Conservation (phyloP, 2,113 vertebrate genomes). For the Ceyx melanurus region DNA sequence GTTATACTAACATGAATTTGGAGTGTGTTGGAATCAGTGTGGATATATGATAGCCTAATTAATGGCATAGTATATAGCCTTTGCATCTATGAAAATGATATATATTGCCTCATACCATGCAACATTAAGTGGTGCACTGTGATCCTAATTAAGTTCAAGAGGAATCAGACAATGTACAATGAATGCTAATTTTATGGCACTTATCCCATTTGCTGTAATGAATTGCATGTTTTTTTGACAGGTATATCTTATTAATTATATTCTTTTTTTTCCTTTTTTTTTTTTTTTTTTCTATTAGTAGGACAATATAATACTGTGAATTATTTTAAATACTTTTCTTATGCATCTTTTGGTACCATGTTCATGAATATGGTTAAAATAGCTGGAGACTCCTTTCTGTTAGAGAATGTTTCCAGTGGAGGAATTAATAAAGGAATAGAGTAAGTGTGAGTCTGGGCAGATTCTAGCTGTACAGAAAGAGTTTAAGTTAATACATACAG, state of each 20-base stretch:
- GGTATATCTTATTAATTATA: background rate
- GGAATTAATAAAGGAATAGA: background rate
- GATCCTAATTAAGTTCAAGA: constrained; percentile 6
- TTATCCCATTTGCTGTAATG: constrained; percentile 7
- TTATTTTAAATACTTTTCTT: background rate
- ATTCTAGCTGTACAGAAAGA: background rate
- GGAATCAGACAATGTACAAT: background rate
- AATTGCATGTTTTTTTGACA: constrained; percentile 47
- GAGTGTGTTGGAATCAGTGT: background rate
- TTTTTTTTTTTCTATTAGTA: background rate
- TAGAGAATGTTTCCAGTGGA: background rate
- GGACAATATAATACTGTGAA: background rate
- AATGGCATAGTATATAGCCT: background rate
- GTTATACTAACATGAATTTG: background rate
- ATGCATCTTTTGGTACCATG: background rate
- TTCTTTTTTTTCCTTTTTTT: background rate
- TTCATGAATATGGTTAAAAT: background rate
- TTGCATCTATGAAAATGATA: background rate
- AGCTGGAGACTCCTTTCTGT: background rate
- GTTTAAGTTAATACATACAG: background rate
- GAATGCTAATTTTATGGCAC: constrained; percentile 26
- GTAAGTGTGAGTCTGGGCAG: background rate
- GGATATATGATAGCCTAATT: background rate
- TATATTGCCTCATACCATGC: background rate
- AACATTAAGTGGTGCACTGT: background rate